Base-by-base conservation (phyloP, 2,113 vertebrate genomes). In the Phocoena sinus region DNA sequence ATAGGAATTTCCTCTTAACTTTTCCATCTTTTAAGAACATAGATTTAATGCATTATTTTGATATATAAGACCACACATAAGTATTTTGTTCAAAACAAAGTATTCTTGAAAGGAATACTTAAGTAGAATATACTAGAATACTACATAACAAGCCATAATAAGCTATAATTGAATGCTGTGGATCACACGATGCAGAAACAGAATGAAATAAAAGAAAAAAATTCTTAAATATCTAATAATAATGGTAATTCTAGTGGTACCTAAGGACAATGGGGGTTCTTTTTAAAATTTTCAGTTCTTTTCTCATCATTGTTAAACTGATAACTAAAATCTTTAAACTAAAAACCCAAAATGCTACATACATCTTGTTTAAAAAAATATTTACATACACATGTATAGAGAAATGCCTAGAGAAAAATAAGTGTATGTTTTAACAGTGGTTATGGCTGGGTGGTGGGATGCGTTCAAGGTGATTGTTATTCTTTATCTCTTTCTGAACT, bases 61-160 rank as follows among this genome's bases (percentile, higher is more conserved):
- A 80, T 58, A 86, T 47, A 79, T 38, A 33, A 95, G 77, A 8
- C 33, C 68, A 82, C 56, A 53, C 6, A 13, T 76, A 85, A 90
- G 84, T 89, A 47, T 62, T 89, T 91, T 96, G 71, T 68, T 96
- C 89, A 77, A 97, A 96, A 89, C 18, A 68, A 91, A 96, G 50
- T 65, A 56, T 91, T 92, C 15, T 71, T 73, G 68, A 95, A 93
- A 93, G 38, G 38, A 73, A 85, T 31, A 38, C 2, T 73, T 96
- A 91, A 36, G 62, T 36, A 89, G 82, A 81, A 95, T 94, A 86
- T 86, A 73, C 21, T 80, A 47, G 50, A 83, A 71, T 87, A 70
- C 53, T 50, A 82, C 38, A 38, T 70, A 56, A 47, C 36, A 50
- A 85, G 25, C 5, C 3, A 86, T 28, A 56, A 62, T 62, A 62